A percentile compares a stretch with the other conserved stretches of the same genome.
phyloP scores from a whole-genome alignment of 2,797 vertebrate species.

The Characodon lateralis region DNA sequence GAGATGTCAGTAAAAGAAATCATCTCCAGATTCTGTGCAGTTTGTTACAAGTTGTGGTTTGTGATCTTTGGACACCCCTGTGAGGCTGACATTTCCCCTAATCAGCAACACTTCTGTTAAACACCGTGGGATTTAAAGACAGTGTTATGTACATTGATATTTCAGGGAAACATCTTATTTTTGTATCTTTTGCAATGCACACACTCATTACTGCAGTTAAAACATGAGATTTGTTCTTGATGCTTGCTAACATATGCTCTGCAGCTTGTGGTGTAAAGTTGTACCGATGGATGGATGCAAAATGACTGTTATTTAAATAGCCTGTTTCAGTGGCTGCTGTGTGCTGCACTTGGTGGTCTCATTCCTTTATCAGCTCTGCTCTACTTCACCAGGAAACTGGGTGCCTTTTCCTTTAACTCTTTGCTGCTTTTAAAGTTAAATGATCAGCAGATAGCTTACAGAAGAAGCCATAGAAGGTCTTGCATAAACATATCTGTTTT shows the following conservation, averaged over 20 bases:
- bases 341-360: conserved; percentile 37
- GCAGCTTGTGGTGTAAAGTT: background rate
- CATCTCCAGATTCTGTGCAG: background rate
- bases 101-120: conserved; percentile 7
- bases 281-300: background rate
- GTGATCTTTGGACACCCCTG: background rate
- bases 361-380: conserved; percentile 43
- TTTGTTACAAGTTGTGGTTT: background rate
- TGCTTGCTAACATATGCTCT: background rate
- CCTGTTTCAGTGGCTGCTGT: conserved; percentile 9
- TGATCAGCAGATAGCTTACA: background rate
- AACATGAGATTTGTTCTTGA: background rate
- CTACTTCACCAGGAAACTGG: conserved; percentile 29
- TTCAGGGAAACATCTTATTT: background rate
- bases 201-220: background rate
- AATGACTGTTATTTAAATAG: background rate
- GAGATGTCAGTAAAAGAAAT: background rate
- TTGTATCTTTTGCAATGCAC: background rate
- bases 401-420: background rate
- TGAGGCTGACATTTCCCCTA: background rate
- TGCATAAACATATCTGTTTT: background rate
- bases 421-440: conserved; percentile 1
- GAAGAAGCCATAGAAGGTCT: background rate
- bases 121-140: background rate
- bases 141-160: background rate